phyloP scores from a whole-genome alignment of 1,140 invertebrate genomes.

The Bradysia coprophila region DNA sequence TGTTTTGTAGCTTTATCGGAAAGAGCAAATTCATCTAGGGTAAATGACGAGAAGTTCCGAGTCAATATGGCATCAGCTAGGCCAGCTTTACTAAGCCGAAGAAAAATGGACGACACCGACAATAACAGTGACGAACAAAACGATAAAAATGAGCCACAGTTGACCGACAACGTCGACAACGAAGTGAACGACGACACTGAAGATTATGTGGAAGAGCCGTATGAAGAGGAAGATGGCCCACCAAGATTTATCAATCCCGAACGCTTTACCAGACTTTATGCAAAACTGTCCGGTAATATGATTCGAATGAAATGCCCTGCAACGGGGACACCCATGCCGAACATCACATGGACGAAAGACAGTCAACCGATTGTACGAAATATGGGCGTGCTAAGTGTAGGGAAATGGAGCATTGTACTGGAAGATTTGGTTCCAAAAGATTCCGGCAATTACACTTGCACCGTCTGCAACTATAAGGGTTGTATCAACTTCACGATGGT shows the following conservation, averaged over 20 bases:
- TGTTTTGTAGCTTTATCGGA: too few species aligned
- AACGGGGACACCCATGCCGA: constrained; percentile 39
- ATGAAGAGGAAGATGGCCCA: neutral
- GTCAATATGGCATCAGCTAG: too few species aligned
- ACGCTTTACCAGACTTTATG: constrained; percentile 12
- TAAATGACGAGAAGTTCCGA: too few species aligned
- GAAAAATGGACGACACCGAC: too few species aligned
- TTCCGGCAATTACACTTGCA: constrained; percentile 70
- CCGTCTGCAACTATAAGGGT: constrained; percentile 56
- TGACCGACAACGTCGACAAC: neutral
- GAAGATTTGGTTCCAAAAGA: constrained; percentile 60
- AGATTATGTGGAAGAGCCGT: neutral
- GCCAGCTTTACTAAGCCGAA: too few species aligned
- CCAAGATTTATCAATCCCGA: neutral
- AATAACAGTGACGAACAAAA: neutral
- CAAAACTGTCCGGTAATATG: constrained; percentile 47
- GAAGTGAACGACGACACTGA: neutral
- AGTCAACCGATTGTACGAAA: constrained; percentile 36
- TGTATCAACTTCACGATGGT: constrained; percentile 57
- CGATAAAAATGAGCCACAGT: neutral
- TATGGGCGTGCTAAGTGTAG: constrained; percentile 38
- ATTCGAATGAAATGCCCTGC: constrained; percentile 42
- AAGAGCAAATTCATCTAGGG: too few species aligned
- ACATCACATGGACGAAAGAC: constrained; percentile 64
- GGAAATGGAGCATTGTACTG: constrained; percentile 45